These are phyloP conservation scores for Drosophila rellima DNA, from an alignment of 2,888 invertebrate species.

Conservation along the genomic window DNA sequence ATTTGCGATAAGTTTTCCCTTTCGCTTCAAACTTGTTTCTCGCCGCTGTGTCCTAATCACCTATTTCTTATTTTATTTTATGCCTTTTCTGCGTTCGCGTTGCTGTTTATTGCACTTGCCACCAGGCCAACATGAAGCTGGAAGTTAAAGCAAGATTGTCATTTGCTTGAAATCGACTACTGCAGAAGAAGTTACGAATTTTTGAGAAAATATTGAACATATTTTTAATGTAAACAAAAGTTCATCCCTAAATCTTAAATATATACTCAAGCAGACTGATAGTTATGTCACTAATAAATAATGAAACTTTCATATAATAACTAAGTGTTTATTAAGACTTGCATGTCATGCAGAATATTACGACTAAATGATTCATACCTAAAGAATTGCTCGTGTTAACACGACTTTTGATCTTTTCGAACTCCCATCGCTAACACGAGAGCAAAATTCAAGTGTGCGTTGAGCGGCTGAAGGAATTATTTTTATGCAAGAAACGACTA, in stretches of 20 bases:
- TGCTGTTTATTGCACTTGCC: slow-evolving; percentile 53
- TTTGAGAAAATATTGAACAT: too few relatives aligned
- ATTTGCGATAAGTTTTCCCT: slow-evolving; percentile 67
- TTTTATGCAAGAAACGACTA: background rate
- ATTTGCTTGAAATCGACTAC: too few relatives aligned
- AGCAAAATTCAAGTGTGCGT: background rate
- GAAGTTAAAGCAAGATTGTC: background rate
- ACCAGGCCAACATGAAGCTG: slow-evolving; percentile 41
- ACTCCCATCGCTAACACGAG: slow-evolving; percentile 34
- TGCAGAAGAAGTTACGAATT: too few relatives aligned
- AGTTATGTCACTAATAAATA: background rate
- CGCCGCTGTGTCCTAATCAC: slow-evolving; percentile 71
- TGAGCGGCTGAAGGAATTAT: slow-evolving; percentile 1
- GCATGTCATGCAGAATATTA: slow-evolving; percentile 4
- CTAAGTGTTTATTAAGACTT: background rate
- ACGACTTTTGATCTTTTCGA: slow-evolving; percentile 19
- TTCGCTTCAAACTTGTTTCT: slow-evolving; percentile 72
- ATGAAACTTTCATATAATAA: too few relatives aligned
- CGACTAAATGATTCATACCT: background rate
- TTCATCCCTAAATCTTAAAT: too few relatives aligned
- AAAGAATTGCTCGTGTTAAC: slow-evolving; percentile 1
- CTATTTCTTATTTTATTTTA: slow-evolving; percentile 51
- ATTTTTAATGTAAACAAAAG: too few relatives aligned
- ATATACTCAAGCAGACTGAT: background rate
- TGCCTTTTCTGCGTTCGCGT: slow-evolving; percentile 30